Percentiles rank a stretch among this genome's conserved stretches.
phyloP scores from a whole-genome alignment of 92 coral and sea anemone genomes.

The Nematostella vectensis region DNA sequence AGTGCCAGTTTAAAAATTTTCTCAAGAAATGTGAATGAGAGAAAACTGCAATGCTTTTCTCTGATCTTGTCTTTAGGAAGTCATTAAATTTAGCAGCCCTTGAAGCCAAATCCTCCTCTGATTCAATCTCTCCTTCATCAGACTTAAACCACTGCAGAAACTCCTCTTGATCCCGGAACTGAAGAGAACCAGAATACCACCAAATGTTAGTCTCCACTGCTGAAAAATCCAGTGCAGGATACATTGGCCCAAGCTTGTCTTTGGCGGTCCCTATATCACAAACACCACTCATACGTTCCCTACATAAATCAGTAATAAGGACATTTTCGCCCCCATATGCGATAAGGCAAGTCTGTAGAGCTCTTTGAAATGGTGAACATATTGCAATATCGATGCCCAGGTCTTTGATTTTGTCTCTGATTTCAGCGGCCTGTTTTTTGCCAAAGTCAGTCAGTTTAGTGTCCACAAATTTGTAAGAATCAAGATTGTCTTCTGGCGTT shows the following conservation, averaged over 20 bases:
- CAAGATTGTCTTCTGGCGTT: not conserved
- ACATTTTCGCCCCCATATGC: constrained; percentile 38
- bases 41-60: constrained; percentile 40
- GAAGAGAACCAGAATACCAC: constrained; percentile 31
- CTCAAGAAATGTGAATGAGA: constrained; percentile 48
- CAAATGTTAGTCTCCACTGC: constrained; percentile 18
- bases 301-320: constrained; percentile 33
- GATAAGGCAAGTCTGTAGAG: constrained; percentile 40
- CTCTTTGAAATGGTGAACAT: constrained; percentile 39
- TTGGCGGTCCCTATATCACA: constrained; percentile 51
- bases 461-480: constrained; percentile 23
- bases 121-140: constrained; percentile 13
- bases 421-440: constrained; percentile 27
- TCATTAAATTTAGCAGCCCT: constrained; percentile 37
- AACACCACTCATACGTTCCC: constrained; percentile 32
- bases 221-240: constrained; percentile 36
- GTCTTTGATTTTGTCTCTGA: constrained; percentile 7
- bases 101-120: constrained; percentile 12
- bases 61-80: constrained; percentile 25
- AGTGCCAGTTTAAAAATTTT: constrained; percentile 33
- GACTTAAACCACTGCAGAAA: constrained; percentile 4
- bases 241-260: constrained; percentile 12
- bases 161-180: constrained; percentile 11
- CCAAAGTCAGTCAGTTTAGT: constrained; percentile 32
- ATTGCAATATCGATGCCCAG: constrained; percentile 47